phyloP scores from a whole-genome alignment of 2,888 invertebrate genomes.

The Phyllotreta cruciferae region DNA sequence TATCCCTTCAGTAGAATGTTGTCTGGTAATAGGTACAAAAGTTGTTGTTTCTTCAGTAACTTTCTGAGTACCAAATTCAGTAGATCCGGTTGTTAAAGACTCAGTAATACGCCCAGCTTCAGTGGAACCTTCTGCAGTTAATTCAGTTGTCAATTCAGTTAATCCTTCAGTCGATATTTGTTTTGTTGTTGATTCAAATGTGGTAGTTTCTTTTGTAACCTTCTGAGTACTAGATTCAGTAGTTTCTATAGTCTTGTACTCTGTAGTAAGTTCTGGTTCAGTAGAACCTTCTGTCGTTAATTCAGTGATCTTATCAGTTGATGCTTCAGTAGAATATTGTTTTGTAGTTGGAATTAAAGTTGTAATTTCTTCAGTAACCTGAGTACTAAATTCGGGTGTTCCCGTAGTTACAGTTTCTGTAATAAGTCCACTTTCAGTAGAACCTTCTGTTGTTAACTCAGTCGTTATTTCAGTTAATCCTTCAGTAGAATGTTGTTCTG shows the following conservation, averaged over 20 bases:
- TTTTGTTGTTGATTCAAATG: constrained; percentile 34
- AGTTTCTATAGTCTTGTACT: too few species aligned
- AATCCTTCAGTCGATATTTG: constrained; percentile 30
- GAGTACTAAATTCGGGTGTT: neutral
- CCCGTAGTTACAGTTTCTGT: neutral
- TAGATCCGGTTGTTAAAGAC: too few species aligned
- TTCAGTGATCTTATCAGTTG: constrained; percentile 18
- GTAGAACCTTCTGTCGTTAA: constrained; percentile 35
- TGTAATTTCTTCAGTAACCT: constrained; percentile 5
- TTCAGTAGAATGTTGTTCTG: neutral
- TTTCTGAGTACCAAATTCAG: too few species aligned
- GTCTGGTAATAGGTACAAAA: too few species aligned
- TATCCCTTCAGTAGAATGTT: constrained; percentile 5
- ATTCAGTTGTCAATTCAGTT: neutral
- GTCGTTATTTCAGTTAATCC: constrained; percentile 11
- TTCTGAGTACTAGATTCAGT: too few species aligned
- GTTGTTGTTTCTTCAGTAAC: too few species aligned
- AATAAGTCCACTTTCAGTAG: constrained; percentile 11
- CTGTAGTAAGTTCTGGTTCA: constrained; percentile 2
- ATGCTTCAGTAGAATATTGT: neutral
- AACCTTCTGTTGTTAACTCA: neutral
- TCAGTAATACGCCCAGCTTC: too few species aligned
- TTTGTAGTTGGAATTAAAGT: constrained; percentile 5
- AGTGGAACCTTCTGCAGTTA: too few species aligned
- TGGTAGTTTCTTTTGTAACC: neutral